Conservation (phyloP, 2,797 vertebrate genomes). For the Pangasius larnaudii region DNA sequence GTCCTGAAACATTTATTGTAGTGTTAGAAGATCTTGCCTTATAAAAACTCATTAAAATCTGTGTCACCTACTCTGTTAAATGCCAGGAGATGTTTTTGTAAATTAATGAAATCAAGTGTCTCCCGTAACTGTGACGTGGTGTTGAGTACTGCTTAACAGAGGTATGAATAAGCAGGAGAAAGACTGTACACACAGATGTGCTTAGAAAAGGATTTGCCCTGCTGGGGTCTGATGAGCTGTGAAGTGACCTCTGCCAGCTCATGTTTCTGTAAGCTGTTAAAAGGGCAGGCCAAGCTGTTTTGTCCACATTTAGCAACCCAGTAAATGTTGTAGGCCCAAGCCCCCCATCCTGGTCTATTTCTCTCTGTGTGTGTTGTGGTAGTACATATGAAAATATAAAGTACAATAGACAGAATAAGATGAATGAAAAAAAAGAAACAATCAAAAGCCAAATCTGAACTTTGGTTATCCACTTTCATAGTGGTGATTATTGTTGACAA, state of each 20-base stretch:
- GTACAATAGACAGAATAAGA: too few relatives aligned
- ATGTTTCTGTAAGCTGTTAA: constrained; percentile 34
- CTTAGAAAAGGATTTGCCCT: not conserved
- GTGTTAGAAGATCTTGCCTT: not conserved
- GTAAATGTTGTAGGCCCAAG: constrained; percentile 1
- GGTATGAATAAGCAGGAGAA: not conserved
- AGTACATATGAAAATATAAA: too few relatives aligned
- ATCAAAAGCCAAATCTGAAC: too few relatives aligned
- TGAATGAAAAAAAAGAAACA: too few relatives aligned
- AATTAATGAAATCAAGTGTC: not conserved
- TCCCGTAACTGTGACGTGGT: not conserved
- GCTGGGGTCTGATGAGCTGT: constrained; percentile 7
- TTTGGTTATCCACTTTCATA: not conserved
- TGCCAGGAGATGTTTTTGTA: not conserved
- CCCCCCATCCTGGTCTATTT: not conserved
- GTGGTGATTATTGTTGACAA: not conserved
- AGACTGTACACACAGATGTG: not conserved
- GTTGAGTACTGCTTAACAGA: not conserved
- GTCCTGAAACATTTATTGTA: not conserved
- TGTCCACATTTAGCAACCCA: constrained; percentile 5
- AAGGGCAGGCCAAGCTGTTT: constrained; percentile 28
- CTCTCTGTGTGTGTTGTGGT: not conserved
- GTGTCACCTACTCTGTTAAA: not conserved
- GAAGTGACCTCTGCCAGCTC: constrained; percentile 33
- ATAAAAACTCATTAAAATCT: not conserved